A percentile compares a stretch with the other conserved stretches of the same genome.
Conservation (phyloP, 2,113 vertebrate genomes). For the Dinomys branickii region DNA sequence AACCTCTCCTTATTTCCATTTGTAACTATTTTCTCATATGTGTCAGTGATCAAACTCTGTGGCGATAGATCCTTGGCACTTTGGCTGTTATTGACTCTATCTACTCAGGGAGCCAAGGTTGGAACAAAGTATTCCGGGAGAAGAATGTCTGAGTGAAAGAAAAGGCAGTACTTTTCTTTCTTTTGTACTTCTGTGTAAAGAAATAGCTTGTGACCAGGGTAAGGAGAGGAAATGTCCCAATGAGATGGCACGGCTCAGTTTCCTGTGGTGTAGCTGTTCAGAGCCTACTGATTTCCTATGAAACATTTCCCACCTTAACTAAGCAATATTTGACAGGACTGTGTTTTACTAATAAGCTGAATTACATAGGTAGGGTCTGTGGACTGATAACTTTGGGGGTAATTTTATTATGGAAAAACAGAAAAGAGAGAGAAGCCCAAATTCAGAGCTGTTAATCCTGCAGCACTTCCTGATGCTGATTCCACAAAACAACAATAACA, state of each 20-base stretch:
- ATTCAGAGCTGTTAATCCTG: background rate
- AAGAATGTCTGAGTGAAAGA: background rate
- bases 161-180: background rate
- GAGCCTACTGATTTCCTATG: background rate
- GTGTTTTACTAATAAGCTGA: background rate
- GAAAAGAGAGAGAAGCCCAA: conserved; percentile 1
- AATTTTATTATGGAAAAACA: background rate
- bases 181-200: conserved; percentile 3
- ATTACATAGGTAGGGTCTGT: background rate
- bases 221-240: background rate
- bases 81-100: conserved; percentile 39
- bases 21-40: conserved; percentile 36
- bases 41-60: conserved; percentile 54
- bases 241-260: background rate
- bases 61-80: conserved; percentile 25
- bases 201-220: background rate
- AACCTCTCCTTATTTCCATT: conserved; percentile 36
- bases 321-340: conserved; percentile 11
- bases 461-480: background rate
- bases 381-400: background rate
- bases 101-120: background rate
- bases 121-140: background rate
- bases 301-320: background rate
- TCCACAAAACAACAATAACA: background rate
- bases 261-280: background rate